Base-by-base conservation (phyloP, 2,888 invertebrate species). In the Epinotia demarniana region DNA sequence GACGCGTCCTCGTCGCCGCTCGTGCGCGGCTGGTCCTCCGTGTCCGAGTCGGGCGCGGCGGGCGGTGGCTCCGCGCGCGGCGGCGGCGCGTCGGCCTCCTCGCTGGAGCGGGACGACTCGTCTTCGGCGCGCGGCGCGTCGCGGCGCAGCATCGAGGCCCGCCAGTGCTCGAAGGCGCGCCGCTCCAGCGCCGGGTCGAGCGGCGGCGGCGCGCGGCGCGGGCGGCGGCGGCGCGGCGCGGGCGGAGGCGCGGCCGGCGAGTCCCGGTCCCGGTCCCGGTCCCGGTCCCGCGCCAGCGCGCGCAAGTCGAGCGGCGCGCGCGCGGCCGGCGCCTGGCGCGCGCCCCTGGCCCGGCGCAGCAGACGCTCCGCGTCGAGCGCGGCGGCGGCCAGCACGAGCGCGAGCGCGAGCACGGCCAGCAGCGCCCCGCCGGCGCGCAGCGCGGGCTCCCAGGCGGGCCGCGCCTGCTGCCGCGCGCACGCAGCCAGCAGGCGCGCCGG, bases 401-500 rank as follows among this genome's bases (percentile, higher is more conserved):
- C 88, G 61, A 89, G 84, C 75, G 87, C 85, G 53, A 83, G 83
- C 64, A 86, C 78, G 39, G 87, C 86, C 79, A 88, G 83, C 39
- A 85, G 80, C 73, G 79, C 75, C 93, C 92, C 69, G 95, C 96
- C 77, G 96, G 91, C 77, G 73, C 88, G 86, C 79, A 86, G 78
- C 95, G 94, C 70, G 93, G 89, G 85, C 96, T 95, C 80, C 96
- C 91, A 81, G 91, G 92, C 74, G 95, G 93, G 62, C 95, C 95
- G 73, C 93, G 90, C 74, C 93, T 89, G 80, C 75, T 66, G 27
- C 83, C 81, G 60, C n/a, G 83, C 82, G 75, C 88, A 89, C 70
- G 79, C 79, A 57, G 86, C 80, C 78, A 88, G 84, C 75, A 89
- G 82, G 39, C 83, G 81, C 74, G 87, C 86, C 66, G 87, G 87